Percentiles rank a stretch among this genome's conserved stretches.
Evolutionary conservation across 2,113 vertebrate species (phyloP).

Genomic region (Microtus pennsylvanicus): DNA sequence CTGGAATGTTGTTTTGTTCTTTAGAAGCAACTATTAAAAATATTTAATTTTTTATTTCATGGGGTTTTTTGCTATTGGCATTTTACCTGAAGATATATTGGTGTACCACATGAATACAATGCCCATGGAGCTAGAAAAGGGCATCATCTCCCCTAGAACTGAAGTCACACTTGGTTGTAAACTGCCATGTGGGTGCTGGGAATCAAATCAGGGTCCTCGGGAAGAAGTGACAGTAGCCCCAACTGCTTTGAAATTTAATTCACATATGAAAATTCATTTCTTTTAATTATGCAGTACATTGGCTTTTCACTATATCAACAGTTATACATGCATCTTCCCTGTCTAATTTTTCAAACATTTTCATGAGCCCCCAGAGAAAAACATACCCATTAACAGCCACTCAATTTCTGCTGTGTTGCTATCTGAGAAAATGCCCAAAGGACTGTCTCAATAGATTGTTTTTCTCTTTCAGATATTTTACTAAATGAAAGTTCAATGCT

Average conservation of each 20-base stretch:
- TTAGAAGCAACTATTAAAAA: slow-evolving; percentile 14
- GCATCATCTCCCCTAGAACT: background rate
- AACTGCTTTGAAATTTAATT: background rate
- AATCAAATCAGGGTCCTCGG: background rate
- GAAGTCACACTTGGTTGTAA: background rate
- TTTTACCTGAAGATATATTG: background rate
- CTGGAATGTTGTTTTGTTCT: background rate
- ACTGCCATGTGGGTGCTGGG: background rate
- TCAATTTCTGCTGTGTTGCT: background rate
- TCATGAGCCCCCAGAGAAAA: background rate
- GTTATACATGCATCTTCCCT: background rate
- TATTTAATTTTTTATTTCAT: background rate
- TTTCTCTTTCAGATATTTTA: background rate
- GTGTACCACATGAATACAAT: background rate
- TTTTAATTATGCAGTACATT: background rate
- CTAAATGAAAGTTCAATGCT: background rate
- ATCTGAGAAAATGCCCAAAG: background rate
- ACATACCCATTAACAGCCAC: background rate
- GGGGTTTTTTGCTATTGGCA: background rate
- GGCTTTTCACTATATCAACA: background rate
- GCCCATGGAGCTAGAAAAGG: background rate
- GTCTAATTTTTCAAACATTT: background rate
- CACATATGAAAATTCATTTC: background rate
- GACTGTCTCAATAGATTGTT: background rate
- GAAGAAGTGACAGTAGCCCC: no score